phyloP scores from a whole-genome alignment of 2,797 vertebrate genomes.

The Gephyroberyx darwinii region DNA sequence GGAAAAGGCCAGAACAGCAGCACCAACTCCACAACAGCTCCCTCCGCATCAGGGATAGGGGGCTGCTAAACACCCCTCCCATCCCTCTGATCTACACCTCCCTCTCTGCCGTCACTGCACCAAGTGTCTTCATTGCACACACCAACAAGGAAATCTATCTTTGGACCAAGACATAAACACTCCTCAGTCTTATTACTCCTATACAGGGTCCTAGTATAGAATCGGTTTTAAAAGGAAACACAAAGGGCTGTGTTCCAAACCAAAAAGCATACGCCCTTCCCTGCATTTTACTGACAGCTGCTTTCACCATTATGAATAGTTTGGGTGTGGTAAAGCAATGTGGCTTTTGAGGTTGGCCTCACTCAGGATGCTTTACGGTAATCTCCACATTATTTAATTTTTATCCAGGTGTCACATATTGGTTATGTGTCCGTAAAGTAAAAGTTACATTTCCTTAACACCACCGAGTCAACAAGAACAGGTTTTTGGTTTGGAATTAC shows the following conservation, averaged over 20 bases:
- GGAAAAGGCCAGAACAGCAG: conserved; percentile 79
- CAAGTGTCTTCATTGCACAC: conserved; percentile 68
- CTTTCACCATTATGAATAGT: conserved; percentile 34
- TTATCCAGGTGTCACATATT: conserved; percentile 16
- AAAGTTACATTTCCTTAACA: conserved; percentile 1
- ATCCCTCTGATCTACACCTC: background rate
- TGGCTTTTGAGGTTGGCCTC: conserved; percentile 48
- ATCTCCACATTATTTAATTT: conserved; percentile 35
- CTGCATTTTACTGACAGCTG: conserved; percentile 51
- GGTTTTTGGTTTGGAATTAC: conserved; percentile 1
- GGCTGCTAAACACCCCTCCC: conserved; percentile 65
- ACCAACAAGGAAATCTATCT: conserved; percentile 33
- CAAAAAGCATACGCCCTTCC: conserved; percentile 24
- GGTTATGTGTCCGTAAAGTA: conserved; percentile 12
- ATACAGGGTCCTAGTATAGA: conserved; percentile 13
- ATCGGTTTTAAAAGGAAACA: conserved; percentile 47
- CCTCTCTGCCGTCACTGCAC: conserved; percentile 47
- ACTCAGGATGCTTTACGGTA: conserved; percentile 35
- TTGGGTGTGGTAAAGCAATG: conserved; percentile 16
- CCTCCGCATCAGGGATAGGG: conserved; percentile 72
- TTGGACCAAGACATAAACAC: conserved; percentile 38
- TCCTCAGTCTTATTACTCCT: conserved; percentile 46
- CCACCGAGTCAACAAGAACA: background rate
- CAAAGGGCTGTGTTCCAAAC: conserved; percentile 20
- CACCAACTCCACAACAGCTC: conserved; percentile 64